Evolutionary conservation across 2,113 vertebrate genomes (phyloP), one percentile per base, ranked within the genome.

Genomic region (Sprattus sprattus): DNA sequence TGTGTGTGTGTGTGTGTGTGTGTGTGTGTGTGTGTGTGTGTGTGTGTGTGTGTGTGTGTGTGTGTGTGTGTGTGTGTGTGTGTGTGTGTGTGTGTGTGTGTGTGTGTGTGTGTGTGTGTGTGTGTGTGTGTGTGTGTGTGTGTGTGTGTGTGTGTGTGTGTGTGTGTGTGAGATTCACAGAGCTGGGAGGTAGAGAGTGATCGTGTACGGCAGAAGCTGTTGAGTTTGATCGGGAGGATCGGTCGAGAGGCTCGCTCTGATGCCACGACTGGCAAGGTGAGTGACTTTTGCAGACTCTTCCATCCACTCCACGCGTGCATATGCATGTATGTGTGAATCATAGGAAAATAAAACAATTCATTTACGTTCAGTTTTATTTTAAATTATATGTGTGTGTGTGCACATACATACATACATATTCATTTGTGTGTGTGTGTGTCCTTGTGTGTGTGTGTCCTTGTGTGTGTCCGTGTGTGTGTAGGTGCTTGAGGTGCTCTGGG

Each of bases 131-230:
- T 67, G 64, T 67, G 22, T 67, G 64, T 67, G 64, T 25, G n/a
- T 25, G 22, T 67, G 20, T 64, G 18, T 64, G 20, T 64, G 18
- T 71, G 8, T 71, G n/a, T 32, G 25, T 71, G 28, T 25, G n/a
- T 10, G 8, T 32, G 64, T 25, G 6, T 32, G 28, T 15, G 32
- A 16, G 9, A 39, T 39, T 75, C 32, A 32, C 85, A 99, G 98
- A 99, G 98, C 94, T 99, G 98, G 98, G 98, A 99, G 91, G 95
- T 95, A 0, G 98, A 99, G 91, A 99, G 95, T 2, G 98, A 99
- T 44, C 94, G 98, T 50, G 97, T 99, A 52, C 94, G 98, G 83
- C 98, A 99, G 93, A 99, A 99, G 90, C 94, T 99, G 18, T 89
- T 99, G 89, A 99, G 98, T 93, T 92, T 99, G 85, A 99, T 99